These are phyloP conservation scores for Suillia variegata DNA, from an alignment of 2,888 invertebrate genomes.

Conservation along the genomic window DNA sequence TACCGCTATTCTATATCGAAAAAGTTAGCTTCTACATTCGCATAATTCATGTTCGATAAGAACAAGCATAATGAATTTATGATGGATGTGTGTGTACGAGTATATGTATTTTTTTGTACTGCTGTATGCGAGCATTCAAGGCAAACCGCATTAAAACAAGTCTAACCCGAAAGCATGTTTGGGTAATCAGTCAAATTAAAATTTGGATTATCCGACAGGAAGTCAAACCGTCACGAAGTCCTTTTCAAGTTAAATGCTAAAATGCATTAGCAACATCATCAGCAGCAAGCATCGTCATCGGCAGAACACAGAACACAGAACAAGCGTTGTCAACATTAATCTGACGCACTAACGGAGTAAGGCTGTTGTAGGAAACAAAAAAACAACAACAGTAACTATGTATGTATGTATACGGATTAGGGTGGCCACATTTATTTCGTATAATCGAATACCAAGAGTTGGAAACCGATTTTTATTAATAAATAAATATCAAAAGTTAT, in stretches of 20 bases:
- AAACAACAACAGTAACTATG: conserved; percentile 6
- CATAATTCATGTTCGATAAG: conserved; percentile 27
- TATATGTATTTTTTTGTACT: not conserved
- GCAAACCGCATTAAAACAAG: not conserved
- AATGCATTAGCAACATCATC: conserved; percentile 36
- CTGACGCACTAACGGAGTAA: not conserved
- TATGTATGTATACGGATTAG: no score
- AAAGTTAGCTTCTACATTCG: conserved; percentile 4
- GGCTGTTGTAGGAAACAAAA: not conserved
- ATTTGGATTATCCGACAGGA: conserved; percentile 60
- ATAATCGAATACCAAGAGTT: no score
- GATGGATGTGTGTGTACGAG: conserved; percentile 31
- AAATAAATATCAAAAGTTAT: no score
- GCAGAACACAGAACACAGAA: not conserved
- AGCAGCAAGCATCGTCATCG: conserved; percentile 6
- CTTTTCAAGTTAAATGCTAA: conserved; percentile 34
- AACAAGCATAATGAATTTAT: conserved; percentile 32
- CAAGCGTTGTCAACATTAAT: conserved; percentile 13
- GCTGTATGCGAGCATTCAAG: no score
- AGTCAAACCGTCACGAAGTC: conserved; percentile 58
- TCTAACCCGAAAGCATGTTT: conserved; percentile 29
- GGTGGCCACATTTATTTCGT: no score
- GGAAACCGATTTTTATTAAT: no score
- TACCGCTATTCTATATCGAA: not conserved
- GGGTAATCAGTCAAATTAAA: conserved; percentile 61